phyloP scores from a whole-genome alignment of 1,140 invertebrate genomes.

The Sitodiplosis mosellana region DNA sequence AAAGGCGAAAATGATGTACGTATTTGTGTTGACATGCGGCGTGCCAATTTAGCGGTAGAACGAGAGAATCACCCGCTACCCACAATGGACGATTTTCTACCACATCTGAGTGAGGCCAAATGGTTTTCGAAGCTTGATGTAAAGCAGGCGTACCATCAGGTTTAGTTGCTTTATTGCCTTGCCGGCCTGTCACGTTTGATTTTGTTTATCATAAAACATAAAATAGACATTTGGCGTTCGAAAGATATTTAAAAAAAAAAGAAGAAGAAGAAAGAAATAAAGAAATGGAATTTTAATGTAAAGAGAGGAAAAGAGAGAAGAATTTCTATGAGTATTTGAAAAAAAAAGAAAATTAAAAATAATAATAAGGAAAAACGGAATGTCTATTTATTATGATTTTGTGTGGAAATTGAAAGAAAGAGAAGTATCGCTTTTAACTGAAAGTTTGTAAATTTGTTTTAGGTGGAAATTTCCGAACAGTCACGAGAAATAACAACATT shows the following conservation, averaged over 20 bases:
- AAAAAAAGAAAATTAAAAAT: neutral
- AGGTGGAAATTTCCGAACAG: slow-evolving; percentile 7
- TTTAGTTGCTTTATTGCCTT: slow-evolving; percentile 3
- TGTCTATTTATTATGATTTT: too few relatives aligned
- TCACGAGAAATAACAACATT: slow-evolving; percentile 20
- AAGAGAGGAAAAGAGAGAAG: neutral
- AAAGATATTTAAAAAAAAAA: too few relatives aligned
- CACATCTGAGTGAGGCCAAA: too few relatives aligned
- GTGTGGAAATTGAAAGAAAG: too few relatives aligned
- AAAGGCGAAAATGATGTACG: too few relatives aligned
- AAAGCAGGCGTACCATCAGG: slow-evolving; percentile 14
- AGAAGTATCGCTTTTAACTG: too few relatives aligned
- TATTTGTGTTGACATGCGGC: slow-evolving; percentile 23
- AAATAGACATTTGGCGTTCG: too few relatives aligned
- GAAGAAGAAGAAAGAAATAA: too few relatives aligned
- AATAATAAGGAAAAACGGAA: too few relatives aligned
- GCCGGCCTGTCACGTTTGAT: neutral
- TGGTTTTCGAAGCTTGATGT: slow-evolving; percentile 14
- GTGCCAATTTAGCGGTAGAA: slow-evolving; percentile 19
- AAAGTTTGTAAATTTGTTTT: too few relatives aligned
- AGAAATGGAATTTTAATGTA: too few relatives aligned
- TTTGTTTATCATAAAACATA: too few relatives aligned
- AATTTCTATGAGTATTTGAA: neutral
- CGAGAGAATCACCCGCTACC: slow-evolving; percentile 20
- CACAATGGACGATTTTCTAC: slow-evolving; percentile 16